Conservation (phyloP, 2,113 vertebrate species). For the Malaclemys terrapin region DNA sequence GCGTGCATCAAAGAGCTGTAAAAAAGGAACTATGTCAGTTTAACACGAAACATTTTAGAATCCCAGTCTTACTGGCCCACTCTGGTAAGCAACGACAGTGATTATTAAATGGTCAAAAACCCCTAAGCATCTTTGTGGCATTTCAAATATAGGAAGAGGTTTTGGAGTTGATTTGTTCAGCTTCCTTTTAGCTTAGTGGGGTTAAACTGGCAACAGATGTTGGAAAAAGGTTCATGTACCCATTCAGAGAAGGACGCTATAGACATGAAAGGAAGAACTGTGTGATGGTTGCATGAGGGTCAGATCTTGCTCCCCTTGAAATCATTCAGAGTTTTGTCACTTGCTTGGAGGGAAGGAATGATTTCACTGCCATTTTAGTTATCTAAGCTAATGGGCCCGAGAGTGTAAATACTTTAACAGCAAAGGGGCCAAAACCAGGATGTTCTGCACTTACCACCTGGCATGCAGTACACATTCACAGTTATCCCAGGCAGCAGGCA, state of each 20-base stretch:
- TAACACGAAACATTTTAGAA: background rate
- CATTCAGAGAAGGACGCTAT: rapidly evolving
- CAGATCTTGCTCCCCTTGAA: background rate
- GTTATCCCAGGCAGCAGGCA: background rate
- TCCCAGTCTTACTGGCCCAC: background rate
- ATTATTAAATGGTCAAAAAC: background rate
- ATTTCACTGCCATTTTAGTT: conserved; percentile 56
- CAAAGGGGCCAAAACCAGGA: conserved; percentile 2
- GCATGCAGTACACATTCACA: background rate
- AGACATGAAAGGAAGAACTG: background rate
- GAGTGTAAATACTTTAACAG: background rate
- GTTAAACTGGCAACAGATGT: rapidly evolving
- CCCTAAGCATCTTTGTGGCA: background rate
- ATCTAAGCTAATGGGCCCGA: background rate
- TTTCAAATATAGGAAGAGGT: background rate
- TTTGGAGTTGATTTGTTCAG: background rate
- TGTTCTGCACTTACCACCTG: background rate
- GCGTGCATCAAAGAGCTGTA: conserved; percentile 92
- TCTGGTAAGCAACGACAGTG: rapidly evolving
- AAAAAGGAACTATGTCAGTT: conserved; percentile 38
- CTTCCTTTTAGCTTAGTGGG: background rate
- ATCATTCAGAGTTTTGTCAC: background rate
- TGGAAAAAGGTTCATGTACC: background rate
- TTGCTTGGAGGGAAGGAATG: conserved; percentile 38
- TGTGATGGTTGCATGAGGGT: background rate